Evolutionary conservation across 1,140 invertebrate genomes (phyloP).

Genomic region (Periplaneta americana): DNA sequence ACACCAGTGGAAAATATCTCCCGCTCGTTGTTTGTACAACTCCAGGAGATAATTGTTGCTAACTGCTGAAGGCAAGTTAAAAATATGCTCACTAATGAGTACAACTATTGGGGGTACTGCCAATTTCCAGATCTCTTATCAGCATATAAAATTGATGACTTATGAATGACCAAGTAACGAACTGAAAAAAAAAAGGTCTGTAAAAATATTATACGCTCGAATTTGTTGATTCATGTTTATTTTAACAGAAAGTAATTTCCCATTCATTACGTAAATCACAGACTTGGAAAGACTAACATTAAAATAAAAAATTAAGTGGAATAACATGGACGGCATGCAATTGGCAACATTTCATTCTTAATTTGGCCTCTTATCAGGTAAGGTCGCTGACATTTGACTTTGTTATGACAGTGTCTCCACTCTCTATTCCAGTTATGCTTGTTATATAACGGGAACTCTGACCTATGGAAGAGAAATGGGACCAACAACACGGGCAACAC

Average conservation of each 20-base stretch:
- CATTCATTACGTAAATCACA: not conserved
- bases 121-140: not conserved
- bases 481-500: not conserved
- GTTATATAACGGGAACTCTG: not conserved
- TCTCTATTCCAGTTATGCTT: not conserved
- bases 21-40: too few relatives aligned
- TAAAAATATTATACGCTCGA: too few relatives aligned
- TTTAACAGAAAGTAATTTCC: not conserved
- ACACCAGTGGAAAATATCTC: too few relatives aligned
- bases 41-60: not conserved
- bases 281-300: not conserved
- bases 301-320: not conserved
- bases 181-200: too few relatives aligned
- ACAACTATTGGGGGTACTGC: not conserved
- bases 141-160: not conserved
- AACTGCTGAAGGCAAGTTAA: not conserved
- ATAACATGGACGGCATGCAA: not conserved
- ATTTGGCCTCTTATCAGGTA: not conserved
- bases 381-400: not conserved
- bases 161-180: not conserved
- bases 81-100: not conserved
- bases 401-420: not conserved
- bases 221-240: not conserved
- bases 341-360: not conserved
- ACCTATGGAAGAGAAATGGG: not conserved